Evolutionary conservation across 2,888 invertebrate genomes (phyloP).

Genomic region (Zelleria hepariella): DNA sequence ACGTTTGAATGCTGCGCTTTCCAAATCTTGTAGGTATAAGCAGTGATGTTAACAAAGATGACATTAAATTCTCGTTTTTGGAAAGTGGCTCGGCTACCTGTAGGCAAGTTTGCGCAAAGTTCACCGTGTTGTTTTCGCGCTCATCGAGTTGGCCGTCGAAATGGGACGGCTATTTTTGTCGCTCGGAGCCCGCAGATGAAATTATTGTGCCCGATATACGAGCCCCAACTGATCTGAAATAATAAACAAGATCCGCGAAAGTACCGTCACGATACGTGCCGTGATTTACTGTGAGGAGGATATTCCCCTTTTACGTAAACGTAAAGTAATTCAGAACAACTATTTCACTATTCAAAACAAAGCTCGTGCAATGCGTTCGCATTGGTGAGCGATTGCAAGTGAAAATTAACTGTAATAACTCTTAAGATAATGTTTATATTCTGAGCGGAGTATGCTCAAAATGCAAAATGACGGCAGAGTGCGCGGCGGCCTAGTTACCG

Average conservation of each 20-base stretch:
- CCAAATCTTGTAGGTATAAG: not conserved
- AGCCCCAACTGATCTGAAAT: not conserved
- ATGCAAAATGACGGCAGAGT: constrained; percentile 48
- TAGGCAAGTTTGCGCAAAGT: not conserved
- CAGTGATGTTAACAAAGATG: not conserved
- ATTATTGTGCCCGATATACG: constrained; percentile 21
- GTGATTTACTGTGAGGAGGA: not conserved
- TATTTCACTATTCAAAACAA: not conserved
- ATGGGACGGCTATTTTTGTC: constrained; percentile 68
- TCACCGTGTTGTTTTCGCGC: constrained; percentile 54
- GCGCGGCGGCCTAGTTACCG: constrained; percentile 54
- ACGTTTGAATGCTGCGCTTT: not conserved
- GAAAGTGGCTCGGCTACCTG: not conserved
- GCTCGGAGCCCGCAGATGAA: constrained; percentile 66
- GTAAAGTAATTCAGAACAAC: not conserved
- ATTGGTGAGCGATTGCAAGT: not conserved
- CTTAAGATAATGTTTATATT: not conserved
- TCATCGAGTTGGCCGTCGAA: constrained; percentile 54
- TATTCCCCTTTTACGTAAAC: not conserved
- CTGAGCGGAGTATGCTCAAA: not conserved
- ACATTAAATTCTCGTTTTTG: not conserved
- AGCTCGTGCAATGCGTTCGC: not conserved
- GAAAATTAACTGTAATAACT: not conserved
- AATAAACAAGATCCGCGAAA: constrained; percentile 2
- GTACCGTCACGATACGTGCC: not conserved